Percentiles rank a stretch among this genome's conserved stretches.
phyloP scores from a whole-genome alignment of 2,113 vertebrate species.

The Ramphastos sulfuratus region DNA sequence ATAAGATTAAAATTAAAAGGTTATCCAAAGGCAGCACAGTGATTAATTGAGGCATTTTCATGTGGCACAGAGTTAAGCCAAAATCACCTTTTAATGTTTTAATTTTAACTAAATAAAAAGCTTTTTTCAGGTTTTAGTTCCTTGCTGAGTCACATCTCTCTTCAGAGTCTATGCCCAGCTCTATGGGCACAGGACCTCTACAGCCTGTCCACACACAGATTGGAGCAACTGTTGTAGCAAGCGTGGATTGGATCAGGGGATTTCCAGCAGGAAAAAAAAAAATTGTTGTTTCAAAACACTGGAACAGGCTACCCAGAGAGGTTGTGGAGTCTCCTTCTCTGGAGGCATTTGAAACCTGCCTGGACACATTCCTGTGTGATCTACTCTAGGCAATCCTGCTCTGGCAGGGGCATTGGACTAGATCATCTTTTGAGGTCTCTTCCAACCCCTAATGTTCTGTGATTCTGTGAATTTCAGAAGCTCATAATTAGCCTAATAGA shows the following conservation, averaged over 20 bases:
- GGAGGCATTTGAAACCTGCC: no score
- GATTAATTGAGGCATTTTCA: neutral
- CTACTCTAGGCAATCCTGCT: no score
- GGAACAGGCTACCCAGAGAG: no score
- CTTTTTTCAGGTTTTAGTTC: neutral
- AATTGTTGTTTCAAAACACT: neutral
- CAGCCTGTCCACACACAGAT: neutral
- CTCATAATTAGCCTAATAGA: neutral
- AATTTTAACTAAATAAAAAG: neutral
- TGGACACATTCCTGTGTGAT: no score
- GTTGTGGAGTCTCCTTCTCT: no score
- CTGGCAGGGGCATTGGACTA: no score
- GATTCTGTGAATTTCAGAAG: neutral
- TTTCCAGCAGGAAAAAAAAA: neutral
- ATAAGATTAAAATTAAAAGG: no score
- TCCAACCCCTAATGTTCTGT: no score
- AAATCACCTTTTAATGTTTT: neutral
- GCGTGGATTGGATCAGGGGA: neutral
- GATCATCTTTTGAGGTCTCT: no score
- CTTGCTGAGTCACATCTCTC: neutral
- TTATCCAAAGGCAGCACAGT: no score
- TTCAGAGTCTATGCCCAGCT: neutral
- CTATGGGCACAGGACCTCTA: neutral
- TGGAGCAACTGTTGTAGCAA: neutral
- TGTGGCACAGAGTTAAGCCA: neutral